Evolutionary conservation across 2,797 vertebrate genomes (phyloP), one percentile per base, ranked within the genome.

Genomic region (Dicrostonyx torquatus): DNA sequence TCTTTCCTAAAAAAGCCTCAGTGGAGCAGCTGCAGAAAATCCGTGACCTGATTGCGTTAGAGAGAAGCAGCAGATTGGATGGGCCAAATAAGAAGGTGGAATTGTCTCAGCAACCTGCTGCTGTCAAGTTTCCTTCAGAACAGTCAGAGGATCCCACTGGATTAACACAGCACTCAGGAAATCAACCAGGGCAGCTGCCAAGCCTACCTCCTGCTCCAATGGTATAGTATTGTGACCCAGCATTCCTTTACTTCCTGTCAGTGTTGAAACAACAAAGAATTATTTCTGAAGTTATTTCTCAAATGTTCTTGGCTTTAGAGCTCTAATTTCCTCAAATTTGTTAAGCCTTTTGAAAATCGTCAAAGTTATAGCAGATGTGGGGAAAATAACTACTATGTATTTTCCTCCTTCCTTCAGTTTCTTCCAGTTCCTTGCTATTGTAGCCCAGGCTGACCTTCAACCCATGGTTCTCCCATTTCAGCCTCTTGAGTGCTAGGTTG

Each of bases 1-100:
- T 99, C 91, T 99, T 99, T 94, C 99, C 99, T 31, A 99, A 98
- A 96, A 99, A 99, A 87, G 99, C 99, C 53, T 99, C 99, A 0
- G 99, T 99, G 95, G 99, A 99, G 6, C 99, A 99, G 89, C 97
- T 99, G 64, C 98, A 98, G 96, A 98, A 98, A 96, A 98, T 99
- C 95, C 98, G 99, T 97, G 99, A 99, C 93, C 98, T 98, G 24
- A 99, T 99, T 93, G 99, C 99, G 73, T 97, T 98, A 26, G 99
- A 99, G 97, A 98, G 99, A 96, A 99, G 99, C 94, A 99, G 98
- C 96, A 98, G 99, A 91, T 97, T 99, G 62, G 96, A 82, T 83
- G 98, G 97, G 43, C 95, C 98, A 8, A 95, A 89, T 82, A 91
- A 97, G 34, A 94, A 43, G 86, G 97, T 86, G 40, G 98, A 95